Conservation (phyloP, 2,797 vertebrate species). For the Thamnophis elegans region DNA sequence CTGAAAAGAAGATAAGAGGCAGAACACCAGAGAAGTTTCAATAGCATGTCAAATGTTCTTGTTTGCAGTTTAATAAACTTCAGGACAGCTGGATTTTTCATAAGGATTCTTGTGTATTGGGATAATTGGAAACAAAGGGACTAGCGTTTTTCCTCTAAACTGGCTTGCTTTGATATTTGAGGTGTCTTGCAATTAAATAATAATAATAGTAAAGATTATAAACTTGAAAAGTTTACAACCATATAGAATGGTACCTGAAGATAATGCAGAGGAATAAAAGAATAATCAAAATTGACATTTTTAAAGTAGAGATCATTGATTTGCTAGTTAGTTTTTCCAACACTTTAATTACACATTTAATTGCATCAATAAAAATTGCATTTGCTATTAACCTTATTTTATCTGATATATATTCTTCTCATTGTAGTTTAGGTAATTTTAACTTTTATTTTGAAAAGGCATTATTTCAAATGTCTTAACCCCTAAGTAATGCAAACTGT, state of each 20-base stretch:
- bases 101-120: not conserved
- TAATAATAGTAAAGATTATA: not conserved
- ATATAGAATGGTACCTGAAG: not conserved
- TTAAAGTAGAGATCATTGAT: not conserved
- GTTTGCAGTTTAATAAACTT: not conserved
- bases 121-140: not conserved
- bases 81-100: not conserved
- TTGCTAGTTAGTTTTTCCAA: not conserved
- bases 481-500: conserved; percentile 6
- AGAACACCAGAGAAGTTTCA: not conserved
- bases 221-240: not conserved
- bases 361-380: not conserved
- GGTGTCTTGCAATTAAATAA: not conserved
- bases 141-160: not conserved
- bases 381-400: not conserved
- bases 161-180: not conserved
- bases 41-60: not conserved
- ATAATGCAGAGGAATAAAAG: not conserved
- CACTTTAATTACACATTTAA: not conserved
- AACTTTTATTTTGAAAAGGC: not conserved
- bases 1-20: not conserved
- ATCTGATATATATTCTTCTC: not conserved
- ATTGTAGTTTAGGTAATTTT: not conserved
- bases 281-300: not conserved
- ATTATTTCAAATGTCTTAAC: not conserved